Evolutionary conservation across 2,113 vertebrate genomes (phyloP).

Genomic region (Syrmaticus mikado): DNA sequence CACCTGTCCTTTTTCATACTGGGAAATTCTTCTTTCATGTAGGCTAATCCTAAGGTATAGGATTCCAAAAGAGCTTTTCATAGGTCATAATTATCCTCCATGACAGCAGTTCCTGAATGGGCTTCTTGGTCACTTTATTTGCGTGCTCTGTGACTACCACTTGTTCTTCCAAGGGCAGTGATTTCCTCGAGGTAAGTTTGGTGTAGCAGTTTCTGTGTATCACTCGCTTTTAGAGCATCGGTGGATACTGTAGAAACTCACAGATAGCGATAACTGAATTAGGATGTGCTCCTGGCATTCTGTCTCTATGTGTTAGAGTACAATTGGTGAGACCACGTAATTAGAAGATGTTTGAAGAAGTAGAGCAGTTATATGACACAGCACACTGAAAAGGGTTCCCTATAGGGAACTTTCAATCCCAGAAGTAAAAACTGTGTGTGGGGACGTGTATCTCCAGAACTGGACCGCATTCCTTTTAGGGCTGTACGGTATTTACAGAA

Average conservation of each 20-base stretch:
- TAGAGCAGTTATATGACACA: neutral
- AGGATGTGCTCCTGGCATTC: neutral
- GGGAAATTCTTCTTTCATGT: constrained; percentile 57
- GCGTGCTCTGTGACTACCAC: neutral
- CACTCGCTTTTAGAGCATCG: neutral
- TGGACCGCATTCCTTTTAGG: neutral
- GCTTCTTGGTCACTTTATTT: constrained; percentile 6
- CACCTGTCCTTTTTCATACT: constrained; percentile 68
- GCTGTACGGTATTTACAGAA: neutral
- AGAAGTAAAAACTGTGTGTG: neutral
- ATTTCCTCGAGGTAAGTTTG: constrained; percentile 16
- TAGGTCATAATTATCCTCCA: constrained; percentile 53
- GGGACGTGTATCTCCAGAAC: neutral
- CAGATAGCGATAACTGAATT: neutral
- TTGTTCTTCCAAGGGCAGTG: constrained; percentile 12
- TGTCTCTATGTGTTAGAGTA: neutral
- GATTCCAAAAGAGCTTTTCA: constrained; percentile 65
- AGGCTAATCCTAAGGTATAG: constrained; percentile 60
- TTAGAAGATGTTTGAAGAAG: neutral
- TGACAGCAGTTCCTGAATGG: constrained; percentile 20
- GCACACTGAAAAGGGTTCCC: neutral
- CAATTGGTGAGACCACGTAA: neutral
- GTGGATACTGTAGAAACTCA: neutral
- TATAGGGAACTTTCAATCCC: neutral
- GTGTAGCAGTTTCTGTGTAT: neutral